A percentile compares a stretch with the other conserved stretches of the same genome.
Conservation (phyloP, 2,888 invertebrate genomes). For the Cloeon dipterum region DNA sequence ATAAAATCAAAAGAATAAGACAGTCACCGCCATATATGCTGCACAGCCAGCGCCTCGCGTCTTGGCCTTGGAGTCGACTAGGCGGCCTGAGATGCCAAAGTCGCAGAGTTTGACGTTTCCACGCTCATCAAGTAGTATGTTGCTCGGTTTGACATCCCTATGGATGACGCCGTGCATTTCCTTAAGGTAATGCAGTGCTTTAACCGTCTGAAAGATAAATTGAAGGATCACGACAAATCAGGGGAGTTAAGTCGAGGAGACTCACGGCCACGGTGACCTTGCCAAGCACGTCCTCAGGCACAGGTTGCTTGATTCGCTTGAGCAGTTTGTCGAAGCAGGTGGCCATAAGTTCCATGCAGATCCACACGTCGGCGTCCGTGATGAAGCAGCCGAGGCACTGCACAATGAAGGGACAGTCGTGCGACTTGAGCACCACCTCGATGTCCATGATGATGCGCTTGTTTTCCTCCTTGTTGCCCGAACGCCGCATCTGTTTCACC, state of each 20-base stretch:
- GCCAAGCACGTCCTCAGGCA: slow-evolving; percentile 89
- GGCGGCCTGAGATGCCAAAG: slow-evolving; percentile 94
- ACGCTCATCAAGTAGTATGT: slow-evolving; percentile 84
- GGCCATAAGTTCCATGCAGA: slow-evolving; percentile 99
- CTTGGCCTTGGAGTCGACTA: slow-evolving; percentile 95
- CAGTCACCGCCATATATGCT: slow-evolving; percentile 93
- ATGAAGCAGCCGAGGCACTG: slow-evolving; percentile 95
- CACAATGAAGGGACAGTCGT: slow-evolving; percentile 92
- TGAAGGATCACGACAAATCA: too few species aligned
- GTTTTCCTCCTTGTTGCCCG: slow-evolving; percentile 90
- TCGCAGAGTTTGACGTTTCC: slow-evolving; percentile 96
- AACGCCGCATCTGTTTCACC: slow-evolving; percentile 96
- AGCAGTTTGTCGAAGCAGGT: slow-evolving; percentile 95
- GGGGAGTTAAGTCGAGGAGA: too few species aligned
- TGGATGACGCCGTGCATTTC: slow-evolving; percentile 93
- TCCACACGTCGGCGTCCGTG: slow-evolving; percentile 94
- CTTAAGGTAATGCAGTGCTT: slow-evolving; percentile 92
- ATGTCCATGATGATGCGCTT: slow-evolving; percentile 97
- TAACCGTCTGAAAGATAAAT: slow-evolving; percentile 50
- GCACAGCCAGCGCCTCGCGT: slow-evolving; percentile 93
- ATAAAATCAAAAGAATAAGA: slow-evolving; percentile 1
- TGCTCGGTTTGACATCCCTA: slow-evolving; percentile 95
- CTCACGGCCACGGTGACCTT: slow-evolving; percentile 95
- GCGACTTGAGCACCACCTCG: slow-evolving; percentile 92
- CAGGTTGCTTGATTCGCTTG: slow-evolving; percentile 61